Evolutionary conservation across 2,888 invertebrate species (phyloP).

Genomic region (Omphaloscelis lunosa): DNA sequence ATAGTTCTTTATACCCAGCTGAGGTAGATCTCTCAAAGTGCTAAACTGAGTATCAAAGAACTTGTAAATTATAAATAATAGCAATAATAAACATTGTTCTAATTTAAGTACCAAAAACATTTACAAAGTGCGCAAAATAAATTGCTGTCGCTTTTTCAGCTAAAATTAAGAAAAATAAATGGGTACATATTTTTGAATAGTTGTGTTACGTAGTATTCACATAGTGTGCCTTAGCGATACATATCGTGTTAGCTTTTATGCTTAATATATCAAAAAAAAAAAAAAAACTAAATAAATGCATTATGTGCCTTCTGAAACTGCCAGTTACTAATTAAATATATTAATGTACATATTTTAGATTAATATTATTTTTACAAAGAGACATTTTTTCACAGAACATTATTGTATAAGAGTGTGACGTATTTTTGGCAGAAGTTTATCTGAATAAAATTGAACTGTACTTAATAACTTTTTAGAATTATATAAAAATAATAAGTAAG

Average conservation of each 20-base stretch:
- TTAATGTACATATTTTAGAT: constrained; percentile 83
- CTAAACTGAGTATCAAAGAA: constrained; percentile 29
- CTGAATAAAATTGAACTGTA: constrained; percentile 59
- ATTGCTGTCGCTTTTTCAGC: constrained; percentile 26
- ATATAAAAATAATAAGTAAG: constrained; percentile 54
- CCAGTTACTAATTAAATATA: constrained; percentile 85
- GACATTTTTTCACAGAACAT: constrained; percentile 81
- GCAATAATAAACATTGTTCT: constrained; percentile 50
- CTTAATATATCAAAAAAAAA: too few relatives aligned
- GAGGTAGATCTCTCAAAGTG: constrained; percentile 48
- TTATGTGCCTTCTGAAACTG: constrained; percentile 87
- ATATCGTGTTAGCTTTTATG: constrained; percentile 63
- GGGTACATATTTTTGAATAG: constrained; percentile 52
- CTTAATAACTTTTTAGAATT: constrained; percentile 71
- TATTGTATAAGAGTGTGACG: constrained; percentile 22
- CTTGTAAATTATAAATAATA: constrained; percentile 15
- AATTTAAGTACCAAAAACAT: constrained; percentile 20
- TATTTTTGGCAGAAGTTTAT: constrained; percentile 45
- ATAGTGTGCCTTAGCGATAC: constrained; percentile 66
- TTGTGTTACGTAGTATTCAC: constrained; percentile 43
- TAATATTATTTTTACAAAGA: constrained; percentile 68
- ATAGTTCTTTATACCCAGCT: constrained; percentile 18
- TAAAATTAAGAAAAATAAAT: constrained; percentile 30
- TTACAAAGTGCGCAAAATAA: constrained; percentile 3
- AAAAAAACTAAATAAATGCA: constrained; percentile 58